phyloP scores from a whole-genome alignment of 2,888 invertebrate species.

The Mantis religiosa region DNA sequence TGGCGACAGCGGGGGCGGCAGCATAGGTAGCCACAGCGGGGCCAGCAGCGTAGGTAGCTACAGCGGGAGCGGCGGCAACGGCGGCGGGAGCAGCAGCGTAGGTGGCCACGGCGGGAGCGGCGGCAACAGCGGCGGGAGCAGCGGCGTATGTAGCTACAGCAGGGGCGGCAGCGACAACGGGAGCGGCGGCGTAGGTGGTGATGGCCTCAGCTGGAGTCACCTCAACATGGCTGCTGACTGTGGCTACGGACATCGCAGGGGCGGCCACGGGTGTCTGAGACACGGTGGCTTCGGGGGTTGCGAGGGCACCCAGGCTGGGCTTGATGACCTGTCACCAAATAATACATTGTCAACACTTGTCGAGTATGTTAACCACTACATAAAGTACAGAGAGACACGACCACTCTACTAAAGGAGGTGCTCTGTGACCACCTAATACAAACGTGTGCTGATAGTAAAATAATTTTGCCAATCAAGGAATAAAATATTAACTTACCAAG shows the following conservation, averaged over 20 bases:
- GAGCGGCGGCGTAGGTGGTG: constrained; percentile 17
- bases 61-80: constrained; percentile 22
- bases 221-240: constrained; percentile 32
- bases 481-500: no score
- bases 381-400: no score
- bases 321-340: constrained; percentile 35
- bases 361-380: no score
- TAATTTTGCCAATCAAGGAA: no score
- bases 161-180: constrained; percentile 22
- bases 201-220: constrained; percentile 30
- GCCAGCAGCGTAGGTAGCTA: constrained; percentile 24
- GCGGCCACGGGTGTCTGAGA: constrained; percentile 34
- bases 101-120: constrained; percentile 33
- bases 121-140: constrained; percentile 36
- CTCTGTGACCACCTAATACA: no score
- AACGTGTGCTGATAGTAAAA: no score
- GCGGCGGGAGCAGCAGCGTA: constrained; percentile 36
- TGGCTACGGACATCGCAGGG: constrained; percentile 24
- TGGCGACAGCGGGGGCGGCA: constrained; percentile 31
- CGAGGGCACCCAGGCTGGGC: constrained; percentile 38
- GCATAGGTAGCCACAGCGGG: constrained; percentile 36
- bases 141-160: constrained; percentile 31
- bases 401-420: no score
- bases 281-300: constrained; percentile 36
- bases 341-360: no score